Evolutionary conservation across 2,797 vertebrate species (phyloP), one percentile per base, ranked within the genome.

Genomic region (Hippopotamyrus pictus): DNA sequence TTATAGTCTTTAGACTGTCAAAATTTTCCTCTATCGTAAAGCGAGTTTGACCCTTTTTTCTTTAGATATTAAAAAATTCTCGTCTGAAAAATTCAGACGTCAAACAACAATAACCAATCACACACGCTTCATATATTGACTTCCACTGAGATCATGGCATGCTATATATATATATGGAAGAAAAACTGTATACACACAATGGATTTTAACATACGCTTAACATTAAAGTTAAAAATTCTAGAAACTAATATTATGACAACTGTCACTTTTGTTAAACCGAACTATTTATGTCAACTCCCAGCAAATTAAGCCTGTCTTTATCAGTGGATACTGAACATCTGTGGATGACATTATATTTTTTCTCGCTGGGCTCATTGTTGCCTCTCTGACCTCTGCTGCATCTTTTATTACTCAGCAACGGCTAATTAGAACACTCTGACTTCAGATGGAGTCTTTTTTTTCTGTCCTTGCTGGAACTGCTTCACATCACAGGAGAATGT

Each of bases 401-500:
- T 84, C 82, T 84, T 84, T 84, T 84, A 84, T 84, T 50, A 51
- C 82, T 84, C 48, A 50, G 51, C 8, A 57, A 86, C 19, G 29
- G 85, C 85, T 57, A 86, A 86, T 86, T 86, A 88, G 92, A 92
- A 93, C 92, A 94, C 87, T 93, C 90, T 91, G 88, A 91, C 93
- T 93, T 93, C 1, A 92, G 90, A 73, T 37, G 65, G 91, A 93
- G 93, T 6, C 14, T 14, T 51, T 83, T 57, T 86, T 65, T 89
- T 90, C 89, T 88, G 89, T 8, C 48, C 90, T 92, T 90, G 92
- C 91, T 92, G 92, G 90, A 91, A 90, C 91, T 90, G 90, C 93
- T 94, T 93, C 53, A 91, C 91, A 90, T 94, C 91, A 91, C 89
- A 91, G 25, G 93, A 92, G 92, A 94, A 92, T 89, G 92, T 86